phyloP scores from a whole-genome alignment of 2,888 invertebrate genomes.

The Zygaena filipendulae region DNA sequence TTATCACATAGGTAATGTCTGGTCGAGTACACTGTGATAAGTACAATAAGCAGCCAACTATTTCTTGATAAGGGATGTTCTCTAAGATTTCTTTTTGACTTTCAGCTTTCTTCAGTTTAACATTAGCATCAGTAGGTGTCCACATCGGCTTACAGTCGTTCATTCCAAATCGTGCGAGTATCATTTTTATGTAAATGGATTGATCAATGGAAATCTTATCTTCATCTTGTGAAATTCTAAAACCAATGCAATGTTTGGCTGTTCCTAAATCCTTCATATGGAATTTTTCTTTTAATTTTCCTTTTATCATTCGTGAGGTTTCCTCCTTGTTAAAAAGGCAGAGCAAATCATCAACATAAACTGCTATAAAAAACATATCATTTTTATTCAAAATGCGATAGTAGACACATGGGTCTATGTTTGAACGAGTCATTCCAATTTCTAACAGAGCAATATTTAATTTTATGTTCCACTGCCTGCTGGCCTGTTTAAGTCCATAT shows the following conservation, averaged over 20 bases:
- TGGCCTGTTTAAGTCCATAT: constrained; percentile 17
- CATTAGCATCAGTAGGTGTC: constrained; percentile 13
- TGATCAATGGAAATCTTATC: constrained; percentile 13
- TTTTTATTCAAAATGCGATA: constrained; percentile 12
- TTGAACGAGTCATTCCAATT: constrained; percentile 17
- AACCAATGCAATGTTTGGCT: constrained; percentile 14
- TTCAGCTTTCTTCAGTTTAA: constrained; percentile 8
- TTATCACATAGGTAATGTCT: constrained; percentile 1
- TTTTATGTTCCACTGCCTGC: constrained; percentile 19
- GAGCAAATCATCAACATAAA: constrained; percentile 17
- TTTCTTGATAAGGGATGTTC: constrained; percentile 9
- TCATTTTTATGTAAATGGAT: constrained; percentile 9
- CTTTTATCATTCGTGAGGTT: constrained; percentile 2
- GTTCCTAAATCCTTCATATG: constrained; percentile 15
- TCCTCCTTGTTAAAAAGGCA: constrained; percentile 5
- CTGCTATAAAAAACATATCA: constrained; percentile 17
- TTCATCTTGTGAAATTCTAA: constrained; percentile 9
- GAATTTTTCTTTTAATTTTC: constrained; percentile 11
- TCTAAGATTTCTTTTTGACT: constrained; percentile 2
- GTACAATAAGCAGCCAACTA: constrained; percentile 2
- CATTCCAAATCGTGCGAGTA: constrained; percentile 13
- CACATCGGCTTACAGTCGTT: constrained; percentile 10
- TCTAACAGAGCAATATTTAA: constrained; percentile 13
- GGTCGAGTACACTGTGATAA: constrained; percentile 1
- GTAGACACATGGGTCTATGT: constrained; percentile 21